These are phyloP conservation scores for Bettongia penicillata DNA, from an alignment of 2,113 vertebrate species.

Conservation along the genomic window DNA sequence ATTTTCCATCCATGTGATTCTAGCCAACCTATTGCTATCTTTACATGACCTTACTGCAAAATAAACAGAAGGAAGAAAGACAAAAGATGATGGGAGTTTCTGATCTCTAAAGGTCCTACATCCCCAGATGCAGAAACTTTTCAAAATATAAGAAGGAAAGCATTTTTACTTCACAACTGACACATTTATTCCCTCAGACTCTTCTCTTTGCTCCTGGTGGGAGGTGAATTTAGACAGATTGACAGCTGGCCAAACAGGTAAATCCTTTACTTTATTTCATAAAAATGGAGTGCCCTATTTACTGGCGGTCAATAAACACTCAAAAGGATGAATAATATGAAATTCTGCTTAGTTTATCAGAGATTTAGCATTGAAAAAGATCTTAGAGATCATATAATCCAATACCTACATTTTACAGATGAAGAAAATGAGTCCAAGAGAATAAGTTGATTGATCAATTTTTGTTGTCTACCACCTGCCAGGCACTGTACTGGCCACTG, in stretches of 20 bases:
- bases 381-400: background rate
- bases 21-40: background rate
- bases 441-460: background rate
- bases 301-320: background rate
- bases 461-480: background rate
- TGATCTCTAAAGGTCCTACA: background rate
- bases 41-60: background rate
- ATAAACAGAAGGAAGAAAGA: background rate
- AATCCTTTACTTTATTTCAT: background rate
- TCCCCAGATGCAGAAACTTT: background rate
- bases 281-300: background rate
- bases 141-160: background rate
- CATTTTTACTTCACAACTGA: background rate
- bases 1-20: background rate
- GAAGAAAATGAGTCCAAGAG: background rate
- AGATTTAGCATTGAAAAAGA: background rate
- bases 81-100: background rate
- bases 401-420: background rate
- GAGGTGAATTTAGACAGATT: background rate
- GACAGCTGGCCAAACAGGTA: background rate
- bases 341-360: background rate
- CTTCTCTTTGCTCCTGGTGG: background rate
- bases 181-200: background rate
- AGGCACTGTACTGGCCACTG: background rate
- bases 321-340: background rate